A percentile compares a stretch with the other conserved stretches of the same genome.
Conservation (phyloP, 2,888 invertebrate genomes). For the Neuroscelio doddi region DNA sequence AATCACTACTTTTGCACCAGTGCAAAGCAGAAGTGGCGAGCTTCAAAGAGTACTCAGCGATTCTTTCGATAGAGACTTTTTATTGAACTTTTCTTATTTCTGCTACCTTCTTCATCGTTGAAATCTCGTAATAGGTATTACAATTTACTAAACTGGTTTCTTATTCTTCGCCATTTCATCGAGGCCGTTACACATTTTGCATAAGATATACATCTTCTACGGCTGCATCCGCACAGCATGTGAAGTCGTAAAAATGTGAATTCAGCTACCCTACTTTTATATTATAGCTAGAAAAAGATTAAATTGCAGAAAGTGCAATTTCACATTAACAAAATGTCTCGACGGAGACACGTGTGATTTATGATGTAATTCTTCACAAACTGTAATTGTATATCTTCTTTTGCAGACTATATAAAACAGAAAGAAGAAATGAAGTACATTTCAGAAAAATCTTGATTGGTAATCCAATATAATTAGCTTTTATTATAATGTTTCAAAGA, state of each 20-base stretch:
- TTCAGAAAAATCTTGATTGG: too few relatives aligned
- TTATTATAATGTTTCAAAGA: too few relatives aligned
- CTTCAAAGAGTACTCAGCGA: slow-evolving; percentile 12
- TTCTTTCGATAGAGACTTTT: slow-evolving; percentile 16
- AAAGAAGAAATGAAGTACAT: too few relatives aligned
- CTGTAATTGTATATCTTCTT: background rate
- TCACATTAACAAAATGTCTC: slow-evolving; percentile 21
- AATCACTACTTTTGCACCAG: slow-evolving; percentile 8
- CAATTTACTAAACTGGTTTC: slow-evolving; percentile 35
- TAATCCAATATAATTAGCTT: too few relatives aligned
- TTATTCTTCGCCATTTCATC: slow-evolving; percentile 39
- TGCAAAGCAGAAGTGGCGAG: slow-evolving; percentile 12
- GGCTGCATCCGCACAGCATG: slow-evolving; percentile 18
- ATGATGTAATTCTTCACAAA: slow-evolving; percentile 12
- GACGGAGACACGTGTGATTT: slow-evolving; percentile 15
- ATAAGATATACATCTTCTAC: slow-evolving; percentile 26
- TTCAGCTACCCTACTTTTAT: slow-evolving; percentile 26
- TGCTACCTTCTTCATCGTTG: slow-evolving; percentile 13
- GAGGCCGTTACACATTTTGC: slow-evolving; percentile 28
- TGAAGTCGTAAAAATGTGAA: slow-evolving; percentile 34
- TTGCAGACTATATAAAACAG: slow-evolving; percentile 11
- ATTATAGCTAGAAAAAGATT: slow-evolving; percentile 25
- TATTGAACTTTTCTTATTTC: slow-evolving; percentile 10
- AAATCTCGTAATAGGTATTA: slow-evolving; percentile 35
- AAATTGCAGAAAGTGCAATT: slow-evolving; percentile 17